Evolutionary conservation across 2,888 invertebrate species (phyloP), one percentile per base, ranked within the genome.

Genomic region (Torymus tubicola): DNA sequence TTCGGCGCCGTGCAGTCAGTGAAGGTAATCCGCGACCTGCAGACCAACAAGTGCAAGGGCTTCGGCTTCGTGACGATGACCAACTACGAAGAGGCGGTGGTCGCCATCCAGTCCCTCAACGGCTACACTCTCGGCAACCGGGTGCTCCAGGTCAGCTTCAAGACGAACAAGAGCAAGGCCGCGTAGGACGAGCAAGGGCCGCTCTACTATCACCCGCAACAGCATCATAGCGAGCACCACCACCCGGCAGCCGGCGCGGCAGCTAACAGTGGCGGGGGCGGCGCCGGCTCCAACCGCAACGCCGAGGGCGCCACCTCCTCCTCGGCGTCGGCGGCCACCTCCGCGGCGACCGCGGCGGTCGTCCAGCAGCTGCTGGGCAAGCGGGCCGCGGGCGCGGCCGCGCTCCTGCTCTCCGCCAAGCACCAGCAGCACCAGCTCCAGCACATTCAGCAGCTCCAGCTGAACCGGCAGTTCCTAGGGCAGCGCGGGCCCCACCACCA

Each of bases 51-150:
- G 92, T 97, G 97, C 93, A 97, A 97, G 92, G 98, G 98, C 86
- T 97, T 97, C 91, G 98, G 97, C 80, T 97, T 97, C 92, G 97
- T 98, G 86, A 97, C 97, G 84, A 97, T 98, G 97, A 97, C 97
- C 89, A 96, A 97, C 92, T 97, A 97, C 92, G 97, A 97, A 91
- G 97, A 98, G 91, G 96, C 97, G 52, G 94, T 97, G 85, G 95
- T 96, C 85, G 97, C 98, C 85, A 97, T 97, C 88, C 96, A 97
- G 92, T 96, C 96, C 87, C 94, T 98, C 87, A 97, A 98, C 92
- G 97, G 97, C 84, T 97, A 97, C 92, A 96, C 96, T 87, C 94
- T 97, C 88, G 96, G 96, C 88, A 96, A 96, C 92, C 94, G 97
- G 86, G 96, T 97, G 87, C 94, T 97, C 88, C 97, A 97, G 93